Conservation (phyloP, 2,888 invertebrate species). For the Pheosia gnoma region DNA sequence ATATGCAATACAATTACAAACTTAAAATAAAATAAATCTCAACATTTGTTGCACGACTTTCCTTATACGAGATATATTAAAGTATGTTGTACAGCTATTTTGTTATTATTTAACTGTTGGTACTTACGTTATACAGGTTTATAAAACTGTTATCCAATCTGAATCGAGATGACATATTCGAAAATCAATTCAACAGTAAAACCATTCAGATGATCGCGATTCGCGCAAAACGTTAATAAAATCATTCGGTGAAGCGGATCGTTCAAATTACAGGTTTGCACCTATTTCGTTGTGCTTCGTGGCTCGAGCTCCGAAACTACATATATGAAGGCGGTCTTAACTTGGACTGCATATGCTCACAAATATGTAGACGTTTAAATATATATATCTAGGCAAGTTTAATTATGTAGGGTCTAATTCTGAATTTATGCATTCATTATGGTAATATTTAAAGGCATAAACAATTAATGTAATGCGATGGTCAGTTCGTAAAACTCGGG, state of each 20-base stretch:
- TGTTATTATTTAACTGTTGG: neutral
- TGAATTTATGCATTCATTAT: no score
- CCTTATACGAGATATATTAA: neutral
- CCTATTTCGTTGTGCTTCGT: slow-evolving; percentile 18
- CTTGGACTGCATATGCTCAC: slow-evolving; percentile 26
- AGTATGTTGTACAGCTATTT: neutral
- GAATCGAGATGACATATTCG: slow-evolving; percentile 39
- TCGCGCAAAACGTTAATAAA: slow-evolving; percentile 59
- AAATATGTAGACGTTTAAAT: neutral
- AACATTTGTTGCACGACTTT: neutral
- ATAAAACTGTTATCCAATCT: slow-evolving; percentile 1
- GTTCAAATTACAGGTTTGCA: slow-evolving; percentile 16
- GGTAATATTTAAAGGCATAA: no score
- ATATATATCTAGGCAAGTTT: no score
- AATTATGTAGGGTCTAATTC: no score
- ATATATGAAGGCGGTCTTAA: slow-evolving; percentile 35
- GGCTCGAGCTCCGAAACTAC: slow-evolving; percentile 9
- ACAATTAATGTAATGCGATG: no score
- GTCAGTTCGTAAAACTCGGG: no score
- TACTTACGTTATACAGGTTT: neutral
- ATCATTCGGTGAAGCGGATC: slow-evolving; percentile 51
- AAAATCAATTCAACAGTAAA: slow-evolving; percentile 42
- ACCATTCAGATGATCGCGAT: slow-evolving; percentile 50
- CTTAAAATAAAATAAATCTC: slow-evolving; percentile 6
- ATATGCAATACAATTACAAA: slow-evolving; percentile 8